A percentile compares a stretch with the other conserved stretches of the same genome.
Conservation (phyloP, 2,888 invertebrate species). For the Lasioglossum villosulum region DNA sequence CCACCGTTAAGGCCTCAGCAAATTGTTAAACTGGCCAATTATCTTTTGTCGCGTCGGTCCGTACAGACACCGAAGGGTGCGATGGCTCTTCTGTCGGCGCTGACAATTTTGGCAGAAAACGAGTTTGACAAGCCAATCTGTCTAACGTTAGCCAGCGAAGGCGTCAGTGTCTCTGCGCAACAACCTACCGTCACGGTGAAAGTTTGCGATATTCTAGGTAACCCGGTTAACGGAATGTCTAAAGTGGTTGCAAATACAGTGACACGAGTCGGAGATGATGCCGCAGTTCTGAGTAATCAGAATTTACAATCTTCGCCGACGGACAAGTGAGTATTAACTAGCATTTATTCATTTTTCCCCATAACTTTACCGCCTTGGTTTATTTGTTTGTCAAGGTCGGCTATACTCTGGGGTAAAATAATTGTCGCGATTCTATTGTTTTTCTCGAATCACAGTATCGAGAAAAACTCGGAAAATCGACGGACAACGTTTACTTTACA, state of each 20-base stretch:
- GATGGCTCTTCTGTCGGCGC: slow-evolving; percentile 91
- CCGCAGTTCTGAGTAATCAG: slow-evolving; percentile 89
- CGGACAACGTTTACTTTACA: slow-evolving; percentile 44
- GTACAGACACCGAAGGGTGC: slow-evolving; percentile 95
- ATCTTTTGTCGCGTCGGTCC: slow-evolving; percentile 94
- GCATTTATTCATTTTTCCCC: slow-evolving; percentile 67
- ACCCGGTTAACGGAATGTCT: slow-evolving; percentile 88
- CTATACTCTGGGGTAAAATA: slow-evolving; percentile 84
- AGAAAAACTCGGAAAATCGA: slow-evolving; percentile 60
- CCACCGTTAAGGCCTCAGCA: slow-evolving; percentile 91
- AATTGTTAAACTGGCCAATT: slow-evolving; percentile 94
- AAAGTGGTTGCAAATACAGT: slow-evolving; percentile 92
- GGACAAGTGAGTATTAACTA: slow-evolving; percentile 81
- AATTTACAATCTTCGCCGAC: slow-evolving; percentile 83
- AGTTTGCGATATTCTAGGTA: slow-evolving; percentile 91
- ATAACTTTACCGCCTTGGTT: slow-evolving; percentile 80
- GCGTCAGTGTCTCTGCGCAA: slow-evolving; percentile 89
- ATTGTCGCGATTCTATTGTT: slow-evolving; percentile 69
- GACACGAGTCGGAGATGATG: slow-evolving; percentile 90
- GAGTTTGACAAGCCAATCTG: slow-evolving; percentile 91
- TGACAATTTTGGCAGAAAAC: slow-evolving; percentile 89
- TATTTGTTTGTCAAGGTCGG: slow-evolving; percentile 70
- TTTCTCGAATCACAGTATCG: slow-evolving; percentile 42
- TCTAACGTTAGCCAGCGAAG: slow-evolving; percentile 91
- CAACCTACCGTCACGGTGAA: slow-evolving; percentile 90